Evolutionary conservation across 2,797 vertebrate species (phyloP).

Genomic region (Periparus ater): DNA sequence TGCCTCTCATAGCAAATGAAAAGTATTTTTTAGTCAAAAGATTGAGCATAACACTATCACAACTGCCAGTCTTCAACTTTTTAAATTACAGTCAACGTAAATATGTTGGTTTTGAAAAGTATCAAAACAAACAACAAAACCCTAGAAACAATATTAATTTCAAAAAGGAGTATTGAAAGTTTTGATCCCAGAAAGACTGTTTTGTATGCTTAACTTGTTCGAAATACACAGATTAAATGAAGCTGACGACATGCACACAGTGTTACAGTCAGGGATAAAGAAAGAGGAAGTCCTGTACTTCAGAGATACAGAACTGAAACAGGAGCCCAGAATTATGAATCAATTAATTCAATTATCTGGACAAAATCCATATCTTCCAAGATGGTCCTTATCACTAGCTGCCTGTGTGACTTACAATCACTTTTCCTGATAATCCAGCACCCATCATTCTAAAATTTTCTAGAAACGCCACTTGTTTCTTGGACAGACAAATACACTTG

Average conservation of each 20-base stretch:
- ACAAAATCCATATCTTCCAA: neutral
- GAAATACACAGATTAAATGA: neutral
- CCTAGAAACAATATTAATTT: neutral
- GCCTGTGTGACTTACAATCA: neutral
- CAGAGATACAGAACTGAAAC: neutral
- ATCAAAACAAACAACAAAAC: neutral
- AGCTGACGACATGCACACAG: neutral
- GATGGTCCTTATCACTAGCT: neutral
- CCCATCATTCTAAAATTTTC: neutral
- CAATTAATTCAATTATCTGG: neutral
- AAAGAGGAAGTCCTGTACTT: neutral
- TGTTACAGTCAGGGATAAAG: neutral
- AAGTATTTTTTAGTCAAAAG: neutral
- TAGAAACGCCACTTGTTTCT: neutral
- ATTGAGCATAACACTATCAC: rapidly evolving
- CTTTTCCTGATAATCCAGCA: neutral
- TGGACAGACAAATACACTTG: neutral
- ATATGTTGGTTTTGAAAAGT: neutral
- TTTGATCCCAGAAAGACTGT: neutral
- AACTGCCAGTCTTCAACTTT: neutral
- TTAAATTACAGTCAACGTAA: neutral
- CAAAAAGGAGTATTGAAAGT: neutral
- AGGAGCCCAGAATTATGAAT: neutral
- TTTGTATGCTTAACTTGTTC: neutral
- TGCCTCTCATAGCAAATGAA: neutral